Percentiles rank a stretch among this genome's conserved stretches.
Evolutionary conservation across 2,888 invertebrate genomes (phyloP).

Genomic region (Conomelus anceps): DNA sequence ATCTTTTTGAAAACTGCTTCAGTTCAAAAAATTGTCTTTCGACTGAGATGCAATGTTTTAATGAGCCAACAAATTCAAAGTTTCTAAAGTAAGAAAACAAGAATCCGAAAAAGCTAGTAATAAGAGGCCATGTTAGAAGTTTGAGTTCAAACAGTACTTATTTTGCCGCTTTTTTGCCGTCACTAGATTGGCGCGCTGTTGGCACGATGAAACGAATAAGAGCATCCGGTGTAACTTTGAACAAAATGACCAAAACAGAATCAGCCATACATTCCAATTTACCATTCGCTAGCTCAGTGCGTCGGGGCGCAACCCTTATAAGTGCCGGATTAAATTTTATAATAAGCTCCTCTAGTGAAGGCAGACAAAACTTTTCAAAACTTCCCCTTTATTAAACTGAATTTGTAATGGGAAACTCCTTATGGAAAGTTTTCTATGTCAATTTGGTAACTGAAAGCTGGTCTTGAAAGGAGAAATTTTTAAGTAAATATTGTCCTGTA

Average conservation of each 20-base stretch:
- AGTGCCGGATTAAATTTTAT: background rate
- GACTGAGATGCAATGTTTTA: background rate
- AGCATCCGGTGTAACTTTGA: background rate
- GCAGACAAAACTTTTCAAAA: background rate
- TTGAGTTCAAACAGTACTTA: background rate
- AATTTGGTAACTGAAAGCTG: background rate
- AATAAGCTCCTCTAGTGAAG: background rate
- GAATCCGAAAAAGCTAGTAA: background rate
- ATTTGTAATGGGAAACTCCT: background rate
- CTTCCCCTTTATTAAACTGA: background rate
- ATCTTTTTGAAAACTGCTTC: background rate
- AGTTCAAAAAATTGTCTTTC: background rate
- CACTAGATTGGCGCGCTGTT: background rate
- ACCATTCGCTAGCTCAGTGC: background rate
- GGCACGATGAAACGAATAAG: background rate
- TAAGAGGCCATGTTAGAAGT: background rate
- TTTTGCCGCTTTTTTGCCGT: background rate
- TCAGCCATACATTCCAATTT: background rate
- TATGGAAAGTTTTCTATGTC: background rate
- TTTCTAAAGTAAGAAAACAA: background rate
- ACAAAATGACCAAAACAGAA: background rate
- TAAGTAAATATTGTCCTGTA: background rate
- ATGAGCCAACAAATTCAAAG: background rate
- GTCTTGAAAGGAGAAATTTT: background rate
- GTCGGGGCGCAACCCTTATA: background rate